A percentile compares a stretch with the other conserved stretches of the same genome.
phyloP scores from a whole-genome alignment of 2,113 vertebrate species.

The Phocoena sinus region DNA sequence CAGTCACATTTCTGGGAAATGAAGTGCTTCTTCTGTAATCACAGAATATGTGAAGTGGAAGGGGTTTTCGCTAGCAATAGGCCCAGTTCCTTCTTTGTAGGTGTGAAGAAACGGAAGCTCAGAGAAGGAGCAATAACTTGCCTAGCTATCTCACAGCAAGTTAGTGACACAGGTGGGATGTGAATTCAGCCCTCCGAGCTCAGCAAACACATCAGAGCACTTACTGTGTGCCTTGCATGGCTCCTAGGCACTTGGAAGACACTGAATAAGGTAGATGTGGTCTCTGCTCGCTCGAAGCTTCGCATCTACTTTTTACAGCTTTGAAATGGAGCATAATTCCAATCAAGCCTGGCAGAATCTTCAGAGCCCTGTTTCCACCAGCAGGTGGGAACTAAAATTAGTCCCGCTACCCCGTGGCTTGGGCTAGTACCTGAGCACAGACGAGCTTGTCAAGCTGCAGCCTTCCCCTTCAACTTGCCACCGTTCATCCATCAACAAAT shows the following conservation, averaged over 20 bases:
- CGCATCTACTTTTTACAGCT: background rate
- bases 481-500: background rate
- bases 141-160: background rate
- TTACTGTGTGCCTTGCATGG: background rate
- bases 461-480: background rate
- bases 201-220: background rate
- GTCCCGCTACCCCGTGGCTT: background rate
- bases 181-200: background rate
- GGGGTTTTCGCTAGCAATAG: background rate
- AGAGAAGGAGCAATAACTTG: background rate
- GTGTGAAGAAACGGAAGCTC: background rate
- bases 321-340: constrained; percentile 49
- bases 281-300: background rate
- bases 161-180: too few species aligned
- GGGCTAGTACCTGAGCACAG: background rate
- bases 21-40: background rate
- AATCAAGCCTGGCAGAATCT: constrained; percentile 40
- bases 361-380: constrained; percentile 14
- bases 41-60: background rate
- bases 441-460: background rate
- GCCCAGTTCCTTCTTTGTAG: background rate
- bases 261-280: background rate
- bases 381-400: constrained; percentile 69
- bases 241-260: background rate
- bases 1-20: background rate